Percentiles rank a stretch among this genome's conserved stretches.
Conservation (phyloP, 2,113 vertebrate species). For the Nyctibius bracteatus region DNA sequence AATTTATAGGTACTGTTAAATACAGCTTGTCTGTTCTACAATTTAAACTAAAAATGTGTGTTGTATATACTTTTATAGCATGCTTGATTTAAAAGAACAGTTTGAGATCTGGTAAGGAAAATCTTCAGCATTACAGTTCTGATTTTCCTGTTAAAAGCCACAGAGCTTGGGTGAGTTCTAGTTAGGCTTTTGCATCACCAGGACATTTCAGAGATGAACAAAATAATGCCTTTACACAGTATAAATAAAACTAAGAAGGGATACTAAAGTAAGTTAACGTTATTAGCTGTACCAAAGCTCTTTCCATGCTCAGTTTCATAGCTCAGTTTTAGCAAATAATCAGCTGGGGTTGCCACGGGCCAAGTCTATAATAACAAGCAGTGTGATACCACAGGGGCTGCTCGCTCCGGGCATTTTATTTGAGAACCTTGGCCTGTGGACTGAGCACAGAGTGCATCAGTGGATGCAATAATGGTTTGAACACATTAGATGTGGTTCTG, state of each 20-base stretch:
- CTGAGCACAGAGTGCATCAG: neutral
- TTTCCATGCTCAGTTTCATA: neutral
- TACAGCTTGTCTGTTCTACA: neutral
- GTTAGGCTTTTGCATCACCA: neutral
- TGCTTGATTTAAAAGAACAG: neutral
- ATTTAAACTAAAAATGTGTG: neutral
- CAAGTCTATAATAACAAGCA: accelerated
- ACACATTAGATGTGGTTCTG: neutral
- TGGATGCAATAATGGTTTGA: neutral
- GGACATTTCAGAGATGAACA: neutral
- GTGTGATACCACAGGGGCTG: neutral
- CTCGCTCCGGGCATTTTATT: neutral
- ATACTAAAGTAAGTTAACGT: neutral
- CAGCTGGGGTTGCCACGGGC: neutral
- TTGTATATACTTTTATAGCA: neutral
- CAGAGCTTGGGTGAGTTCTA: neutral
- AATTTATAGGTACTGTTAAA: neutral
- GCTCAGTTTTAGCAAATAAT: neutral
- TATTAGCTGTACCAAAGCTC: neutral
- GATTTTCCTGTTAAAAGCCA: neutral
- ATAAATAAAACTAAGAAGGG: neutral
- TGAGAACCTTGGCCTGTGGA: neutral
- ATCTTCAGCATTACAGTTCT: neutral
- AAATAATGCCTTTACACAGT: neutral
- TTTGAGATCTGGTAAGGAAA: neutral